Percentiles rank a stretch among this genome's conserved stretches.
Conservation (phyloP, 2,113 vertebrate genomes). For the Oostethus manadensis region DNA sequence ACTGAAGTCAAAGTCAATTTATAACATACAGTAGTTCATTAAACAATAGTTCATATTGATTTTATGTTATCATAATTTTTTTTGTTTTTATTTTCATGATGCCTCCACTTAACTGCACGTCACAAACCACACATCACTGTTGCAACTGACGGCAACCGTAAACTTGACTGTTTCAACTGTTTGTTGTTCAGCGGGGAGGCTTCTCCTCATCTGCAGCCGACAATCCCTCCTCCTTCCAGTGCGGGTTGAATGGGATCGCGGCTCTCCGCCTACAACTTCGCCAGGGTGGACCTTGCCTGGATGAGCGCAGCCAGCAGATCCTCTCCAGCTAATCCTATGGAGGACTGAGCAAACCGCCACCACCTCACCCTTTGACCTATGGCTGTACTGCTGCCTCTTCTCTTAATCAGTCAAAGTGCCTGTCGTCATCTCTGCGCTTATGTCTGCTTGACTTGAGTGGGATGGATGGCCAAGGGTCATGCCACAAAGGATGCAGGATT, state of each 20-base stretch:
- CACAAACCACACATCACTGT: background rate
- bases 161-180: slow-evolving; percentile 15
- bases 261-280: slow-evolving; percentile 13
- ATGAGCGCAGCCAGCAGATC: slow-evolving; percentile 19
- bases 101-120: no score
- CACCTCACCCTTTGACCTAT: slow-evolving; percentile 22
- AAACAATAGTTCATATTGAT: no score
- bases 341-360: slow-evolving; percentile 25
- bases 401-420: slow-evolving; percentile 55
- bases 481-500: slow-evolving; percentile 6
- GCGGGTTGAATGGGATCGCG: slow-evolving; percentile 6
- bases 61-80: no score
- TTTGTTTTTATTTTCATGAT: no score
- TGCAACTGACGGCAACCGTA: slow-evolving; percentile 18
- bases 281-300: slow-evolving; percentile 10
- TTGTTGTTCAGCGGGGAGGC: slow-evolving; percentile 37
- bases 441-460: background rate
- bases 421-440: slow-evolving; percentile 30
- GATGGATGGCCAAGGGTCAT: background rate
- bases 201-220: slow-evolving; percentile 31
- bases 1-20: no score
- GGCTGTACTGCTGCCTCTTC: slow-evolving; percentile 9
- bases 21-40: no score
- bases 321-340: slow-evolving; percentile 15
- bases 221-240: slow-evolving; percentile 5